Evolutionary conservation across 2,113 vertebrate species (phyloP), one percentile per base, ranked within the genome.

Genomic region (Jaculus jaculus): DNA sequence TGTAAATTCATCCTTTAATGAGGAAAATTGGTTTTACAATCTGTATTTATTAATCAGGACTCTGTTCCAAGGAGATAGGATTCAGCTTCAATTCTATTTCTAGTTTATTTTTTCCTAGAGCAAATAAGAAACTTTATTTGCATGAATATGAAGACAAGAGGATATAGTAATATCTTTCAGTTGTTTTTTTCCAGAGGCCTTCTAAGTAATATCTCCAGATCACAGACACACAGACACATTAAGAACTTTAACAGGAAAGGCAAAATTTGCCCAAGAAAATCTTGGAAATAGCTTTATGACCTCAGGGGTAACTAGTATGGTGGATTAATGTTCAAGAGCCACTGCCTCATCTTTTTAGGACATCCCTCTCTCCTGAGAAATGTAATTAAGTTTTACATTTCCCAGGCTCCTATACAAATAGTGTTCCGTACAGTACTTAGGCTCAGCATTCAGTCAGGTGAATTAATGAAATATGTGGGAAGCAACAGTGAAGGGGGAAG

Each of bases 191-290:
- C 13, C 21, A 16, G 60, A 80, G 21, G 6, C 21, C n/a, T 54
- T 21, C 20, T 34, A 34, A 60, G 72, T 73, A 42, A 71, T 39
- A 81, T 37, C 72, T 47, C 42, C 42, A 10, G 12, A 15, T 37
- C 34, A 13, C 63, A 65, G 63, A 65, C 30, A 42, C 34, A 13
- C 63, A 65, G 63, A 65, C 30, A 42, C 20, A 60, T 58, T 75
- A 86, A 69, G 34, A 86, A 71, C 58, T 85, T 75, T 30, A 86
- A 72, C 16, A n/a, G 34, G 20, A 87, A 51, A 92, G 77, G 26
- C 54, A 54, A 87, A 86, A 79, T 47, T 85, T 78, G 21, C 34
- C n/a, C 84, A 85, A 65, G 30, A 80, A 92, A 80, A 73, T 65
- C 7, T 6, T 54, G 17, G 51, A 30, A 39, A 12, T 72, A 86